These are phyloP conservation scores for Drosophila peninsularis DNA, from an alignment of 2,888 invertebrate genomes.

Conservation along the genomic window DNA sequence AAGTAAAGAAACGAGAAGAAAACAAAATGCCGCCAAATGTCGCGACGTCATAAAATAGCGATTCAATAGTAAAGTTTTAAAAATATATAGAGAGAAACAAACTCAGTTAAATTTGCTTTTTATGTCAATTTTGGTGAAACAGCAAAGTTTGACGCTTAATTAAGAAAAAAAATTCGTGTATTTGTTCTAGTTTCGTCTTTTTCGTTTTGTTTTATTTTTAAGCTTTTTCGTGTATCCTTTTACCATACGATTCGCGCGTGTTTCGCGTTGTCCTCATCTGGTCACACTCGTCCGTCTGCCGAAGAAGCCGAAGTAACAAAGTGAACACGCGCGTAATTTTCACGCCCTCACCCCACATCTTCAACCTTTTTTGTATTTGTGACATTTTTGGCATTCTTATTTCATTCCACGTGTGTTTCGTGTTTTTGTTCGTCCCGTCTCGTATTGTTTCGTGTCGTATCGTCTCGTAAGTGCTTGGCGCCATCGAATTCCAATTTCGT, in stretches of 20 bases:
- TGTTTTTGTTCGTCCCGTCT: constrained; percentile 6
- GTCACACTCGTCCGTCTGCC: constrained; percentile 31
- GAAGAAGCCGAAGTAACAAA: constrained; percentile 19
- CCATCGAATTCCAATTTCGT: constrained; percentile 27
- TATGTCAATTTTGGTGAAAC: constrained; percentile 20
- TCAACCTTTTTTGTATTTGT: constrained; percentile 12
- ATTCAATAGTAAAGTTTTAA: constrained; percentile 13
- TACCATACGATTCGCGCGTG: constrained; percentile 14
- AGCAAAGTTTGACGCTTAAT: constrained; percentile 16
- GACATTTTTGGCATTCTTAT: constrained; percentile 49
- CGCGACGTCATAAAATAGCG: constrained; percentile 15
- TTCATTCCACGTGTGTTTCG: constrained; percentile 52
- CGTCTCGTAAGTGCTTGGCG: constrained; percentile 17
- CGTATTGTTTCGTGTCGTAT: not conserved
- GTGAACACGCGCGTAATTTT: constrained; percentile 43
- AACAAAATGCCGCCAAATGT: constrained; percentile 23
- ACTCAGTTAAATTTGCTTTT: constrained; percentile 24
- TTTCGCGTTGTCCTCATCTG: constrained; percentile 15
- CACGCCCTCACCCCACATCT: constrained; percentile 6
- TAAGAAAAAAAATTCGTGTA: constrained; percentile 15
- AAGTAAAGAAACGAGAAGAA: not conserved
- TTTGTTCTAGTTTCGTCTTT: constrained; percentile 21
- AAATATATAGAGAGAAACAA: constrained; percentile 2
- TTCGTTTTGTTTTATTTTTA: constrained; percentile 21
- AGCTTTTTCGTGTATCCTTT: constrained; percentile 41